These are phyloP conservation scores for Silvanus unidentatus DNA, from an alignment of 2,888 invertebrate genomes.

Conservation along the genomic window DNA sequence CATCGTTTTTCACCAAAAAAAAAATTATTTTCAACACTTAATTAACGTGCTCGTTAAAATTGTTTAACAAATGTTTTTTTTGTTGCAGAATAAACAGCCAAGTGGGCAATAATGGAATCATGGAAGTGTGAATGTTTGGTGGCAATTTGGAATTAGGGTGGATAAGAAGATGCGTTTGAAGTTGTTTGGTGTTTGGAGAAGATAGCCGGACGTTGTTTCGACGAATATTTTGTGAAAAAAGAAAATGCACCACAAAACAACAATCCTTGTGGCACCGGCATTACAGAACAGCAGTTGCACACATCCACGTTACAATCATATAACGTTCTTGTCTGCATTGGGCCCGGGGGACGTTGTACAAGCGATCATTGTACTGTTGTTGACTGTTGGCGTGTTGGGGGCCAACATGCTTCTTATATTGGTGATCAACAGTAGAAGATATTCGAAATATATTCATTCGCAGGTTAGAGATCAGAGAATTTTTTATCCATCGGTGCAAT, in stretches of 20 bases:
- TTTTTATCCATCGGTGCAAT: too few species aligned
- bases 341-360: conserved; percentile 69
- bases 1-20: too few species aligned
- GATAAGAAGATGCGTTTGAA: conserved; percentile 8
- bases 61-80: too few species aligned
- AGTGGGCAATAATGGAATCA: too few species aligned
- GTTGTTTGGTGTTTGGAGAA: not conserved
- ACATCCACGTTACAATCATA: conserved; percentile 58
- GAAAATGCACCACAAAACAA: conserved; percentile 52
- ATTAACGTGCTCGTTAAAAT: too few species aligned
- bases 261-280: conserved; percentile 71
- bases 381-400: conserved; percentile 72
- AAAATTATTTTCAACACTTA: too few species aligned
- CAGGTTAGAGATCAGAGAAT: conserved; percentile 69
- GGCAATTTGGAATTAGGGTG: conserved; percentile 7
- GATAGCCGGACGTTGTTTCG: too few species aligned
- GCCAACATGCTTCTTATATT: conserved; percentile 76
- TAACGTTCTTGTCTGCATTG: conserved; percentile 59
- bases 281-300: conserved; percentile 80
- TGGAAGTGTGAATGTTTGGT: conserved; percentile 13
- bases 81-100: conserved; percentile 10
- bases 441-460: conserved; percentile 80
- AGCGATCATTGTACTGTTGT: conserved; percentile 67
- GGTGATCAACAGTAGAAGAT: conserved; percentile 76
- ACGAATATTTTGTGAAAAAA: too few species aligned